Evolutionary conservation across 2,797 vertebrate genomes (phyloP), one percentile per base, ranked within the genome.

Genomic region (Channallabes apus): DNA sequence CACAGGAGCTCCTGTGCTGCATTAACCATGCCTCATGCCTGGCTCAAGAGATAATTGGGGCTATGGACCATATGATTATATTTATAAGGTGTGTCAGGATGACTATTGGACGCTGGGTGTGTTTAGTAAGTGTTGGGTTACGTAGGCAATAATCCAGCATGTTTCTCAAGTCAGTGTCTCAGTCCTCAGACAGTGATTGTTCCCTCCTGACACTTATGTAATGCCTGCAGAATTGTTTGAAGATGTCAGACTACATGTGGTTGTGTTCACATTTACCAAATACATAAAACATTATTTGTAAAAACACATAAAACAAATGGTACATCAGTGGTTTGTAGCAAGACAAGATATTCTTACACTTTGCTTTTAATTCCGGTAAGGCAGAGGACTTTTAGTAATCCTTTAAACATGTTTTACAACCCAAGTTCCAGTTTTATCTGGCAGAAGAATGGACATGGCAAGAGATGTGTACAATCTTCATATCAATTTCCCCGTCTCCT

Each of bases 21-120:
- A 61, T 88, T 88, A 86, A 86, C 82, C 84, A 83, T n/a, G 62
- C 82, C 79, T 80, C 84, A 83, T 29, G 64, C 84, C 79, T 80
- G 75, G 62, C 80, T 87, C 86, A 32, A 73, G 86, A 71, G 87
- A 92, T 94, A 93, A 95, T 94, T 93, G 91, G 91, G 88, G 92
- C 94, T 91, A 91, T 93, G 90, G 95, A 93, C 91, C 93, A 91
- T 91, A 87, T 93, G 91, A 95, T 95, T 91, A 84, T 88, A 93
- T 95, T 94, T 93, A 91, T 92, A 92, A 91, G 90, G 81, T 90
- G 86, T 87, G 86, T 86, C 61, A 90, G 89, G 87, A 87, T 91
- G 88, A 83, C 80, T 81, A 64, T 80, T 84, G 88, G 86, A 83
- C 75, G 68, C 64, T 65, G 85, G 78, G 78, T 72, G 82, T 82